A percentile compares a stretch with the other conserved stretches of the same genome.
Evolutionary conservation across 2,888 invertebrate species (phyloP).

Genomic region (Caradrina kadenii): DNA sequence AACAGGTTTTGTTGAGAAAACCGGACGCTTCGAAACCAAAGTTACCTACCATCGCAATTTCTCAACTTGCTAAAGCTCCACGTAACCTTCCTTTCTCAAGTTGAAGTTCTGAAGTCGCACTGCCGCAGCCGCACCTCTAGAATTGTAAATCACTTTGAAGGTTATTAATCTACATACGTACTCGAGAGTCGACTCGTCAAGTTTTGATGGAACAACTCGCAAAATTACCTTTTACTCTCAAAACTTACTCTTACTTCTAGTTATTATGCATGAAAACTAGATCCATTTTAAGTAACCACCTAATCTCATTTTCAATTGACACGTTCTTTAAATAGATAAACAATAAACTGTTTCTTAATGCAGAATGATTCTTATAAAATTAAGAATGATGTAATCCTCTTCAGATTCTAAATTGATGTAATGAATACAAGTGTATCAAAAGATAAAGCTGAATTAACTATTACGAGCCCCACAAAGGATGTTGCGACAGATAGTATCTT

Average conservation of each 20-base stretch:
- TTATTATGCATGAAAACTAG: conserved; percentile 53
- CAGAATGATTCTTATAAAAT: conserved; percentile 38
- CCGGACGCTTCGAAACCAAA: conserved; percentile 75
- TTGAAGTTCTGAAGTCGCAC: conserved; percentile 45
- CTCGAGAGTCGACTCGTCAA: conserved; percentile 26
- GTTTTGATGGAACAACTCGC: conserved; percentile 12
- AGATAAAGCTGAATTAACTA: conserved; percentile 51
- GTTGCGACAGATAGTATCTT: conserved; percentile 30
- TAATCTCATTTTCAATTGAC: conserved; percentile 37
- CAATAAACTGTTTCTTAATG: conserved; percentile 11
- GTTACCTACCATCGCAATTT: conserved; percentile 65
- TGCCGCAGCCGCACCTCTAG: conserved; percentile 57
- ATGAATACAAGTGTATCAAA: conserved; percentile 56
- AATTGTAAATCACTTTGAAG: conserved; percentile 53
- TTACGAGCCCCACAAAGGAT: conserved; percentile 38
- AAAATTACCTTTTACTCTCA: conserved; percentile 47
- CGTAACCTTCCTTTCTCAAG: conserved; percentile 63
- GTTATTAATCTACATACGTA: conserved; percentile 45
- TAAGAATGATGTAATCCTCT: conserved; percentile 52
- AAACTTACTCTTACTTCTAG: conserved; percentile 53
- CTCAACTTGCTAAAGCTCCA: conserved; percentile 57
- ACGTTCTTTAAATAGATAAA: conserved; percentile 4
- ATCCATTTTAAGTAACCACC: conserved; percentile 42
- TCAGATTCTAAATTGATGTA: conserved; percentile 43
- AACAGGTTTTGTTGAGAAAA: conserved; percentile 80